Percentiles rank a stretch among this genome's conserved stretches.
Conservation (phyloP, 2,888 invertebrate species). For the Pediacus dermestoides region DNA sequence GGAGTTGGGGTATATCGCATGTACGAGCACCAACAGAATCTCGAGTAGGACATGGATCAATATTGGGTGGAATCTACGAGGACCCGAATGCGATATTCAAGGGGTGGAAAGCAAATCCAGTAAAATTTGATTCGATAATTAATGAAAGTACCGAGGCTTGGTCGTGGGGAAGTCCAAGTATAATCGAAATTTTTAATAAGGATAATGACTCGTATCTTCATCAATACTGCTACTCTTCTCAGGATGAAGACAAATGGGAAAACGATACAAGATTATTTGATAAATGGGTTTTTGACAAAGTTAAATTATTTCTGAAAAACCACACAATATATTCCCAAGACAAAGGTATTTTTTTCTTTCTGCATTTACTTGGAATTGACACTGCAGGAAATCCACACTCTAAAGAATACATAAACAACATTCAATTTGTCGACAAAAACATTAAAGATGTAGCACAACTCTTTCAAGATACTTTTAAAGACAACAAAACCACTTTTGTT, state of each 20-base stretch:
- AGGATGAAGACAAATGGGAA: slow-evolving; percentile 73
- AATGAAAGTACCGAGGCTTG: slow-evolving; percentile 82
- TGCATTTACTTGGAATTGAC: slow-evolving; percentile 92
- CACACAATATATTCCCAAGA: slow-evolving; percentile 32
- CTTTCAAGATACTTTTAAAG: slow-evolving; percentile 70
- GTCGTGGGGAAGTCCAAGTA: slow-evolving; percentile 96
- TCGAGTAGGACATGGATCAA: slow-evolving; percentile 93
- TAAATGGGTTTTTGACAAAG: slow-evolving; percentile 86
- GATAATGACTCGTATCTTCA: slow-evolving; percentile 54
- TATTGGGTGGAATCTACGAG: slow-evolving; percentile 94
- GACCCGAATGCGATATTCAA: slow-evolving; percentile 94
- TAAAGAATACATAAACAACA: slow-evolving; percentile 70
- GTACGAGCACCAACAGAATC: slow-evolving; percentile 97
- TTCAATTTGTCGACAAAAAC: slow-evolving; percentile 73
- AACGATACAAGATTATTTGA: slow-evolving; percentile 63
- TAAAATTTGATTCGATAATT: slow-evolving; percentile 94
- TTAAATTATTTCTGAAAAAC: slow-evolving; percentile 58
- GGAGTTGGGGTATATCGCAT: slow-evolving; percentile 79
- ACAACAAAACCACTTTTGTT: slow-evolving; percentile 77
- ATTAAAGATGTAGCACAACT: slow-evolving; percentile 64
- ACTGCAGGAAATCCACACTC: slow-evolving; percentile 94
- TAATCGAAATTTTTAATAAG: slow-evolving; percentile 85
- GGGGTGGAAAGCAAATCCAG: slow-evolving; percentile 97
- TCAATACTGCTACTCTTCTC: slow-evolving; percentile 57
- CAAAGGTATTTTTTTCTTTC: slow-evolving; percentile 72